Evolutionary conservation across 2,113 vertebrate genomes (phyloP).

Genomic region (Sapajus apella): DNA sequence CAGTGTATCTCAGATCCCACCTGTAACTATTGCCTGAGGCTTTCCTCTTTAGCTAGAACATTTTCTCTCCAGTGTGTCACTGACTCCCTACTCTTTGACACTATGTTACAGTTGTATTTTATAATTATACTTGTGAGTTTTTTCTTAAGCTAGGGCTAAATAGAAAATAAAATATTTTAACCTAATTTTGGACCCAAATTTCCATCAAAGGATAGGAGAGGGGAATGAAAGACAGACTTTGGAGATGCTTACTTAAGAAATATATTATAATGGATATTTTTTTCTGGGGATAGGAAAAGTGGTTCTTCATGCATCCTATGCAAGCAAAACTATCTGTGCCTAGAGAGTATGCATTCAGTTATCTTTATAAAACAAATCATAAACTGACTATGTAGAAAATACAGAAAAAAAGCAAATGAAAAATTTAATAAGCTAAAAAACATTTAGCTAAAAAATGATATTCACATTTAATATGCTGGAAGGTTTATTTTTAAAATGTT

Average conservation of each 20-base stretch:
- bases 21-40: not conserved
- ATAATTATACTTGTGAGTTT: not conserved
- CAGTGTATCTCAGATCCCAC: not conserved
- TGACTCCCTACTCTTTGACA: not conserved
- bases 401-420: not conserved
- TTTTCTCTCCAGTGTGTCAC: not conserved
- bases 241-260: not conserved
- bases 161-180: not conserved
- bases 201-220: not conserved
- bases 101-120: not conserved
- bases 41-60: not conserved
- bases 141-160: not conserved
- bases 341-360: not conserved
- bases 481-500: not conserved
- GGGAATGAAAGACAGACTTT: not conserved
- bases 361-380: not conserved
- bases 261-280: not conserved
- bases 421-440: not conserved
- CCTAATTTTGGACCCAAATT: not conserved
- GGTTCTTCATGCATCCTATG: not conserved
- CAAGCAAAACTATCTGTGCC: not conserved
- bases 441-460: not conserved
- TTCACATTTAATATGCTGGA: not conserved
- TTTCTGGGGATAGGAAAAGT: not conserved
- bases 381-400: not conserved